phyloP scores from a whole-genome alignment of 1,140 invertebrate species.

The Anoplolepis gracilipes region DNA sequence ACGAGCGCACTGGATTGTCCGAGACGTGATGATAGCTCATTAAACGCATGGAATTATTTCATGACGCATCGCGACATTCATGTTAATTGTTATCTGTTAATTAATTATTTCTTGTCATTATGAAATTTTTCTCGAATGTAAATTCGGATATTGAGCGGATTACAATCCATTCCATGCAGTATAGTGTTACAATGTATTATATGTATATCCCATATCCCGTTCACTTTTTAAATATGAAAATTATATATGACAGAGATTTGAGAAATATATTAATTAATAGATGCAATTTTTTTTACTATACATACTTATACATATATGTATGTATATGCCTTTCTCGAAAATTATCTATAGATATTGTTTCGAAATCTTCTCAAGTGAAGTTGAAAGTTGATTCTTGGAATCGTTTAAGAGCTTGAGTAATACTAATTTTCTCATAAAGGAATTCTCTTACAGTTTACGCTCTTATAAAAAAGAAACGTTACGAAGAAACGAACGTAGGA shows the following conservation, averaged over 20 bases:
- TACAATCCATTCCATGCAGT: no score
- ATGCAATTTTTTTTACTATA: not conserved
- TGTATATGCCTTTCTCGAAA: not conserved
- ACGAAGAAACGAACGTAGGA: conserved; percentile 42
- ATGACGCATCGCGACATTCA: not conserved
- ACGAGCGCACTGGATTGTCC: not conserved
- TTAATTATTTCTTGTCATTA: conserved; percentile 10
- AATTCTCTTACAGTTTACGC: conserved; percentile 4
- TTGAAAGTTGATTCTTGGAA: not conserved
- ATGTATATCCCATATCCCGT: not conserved
- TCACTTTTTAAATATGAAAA: not conserved
- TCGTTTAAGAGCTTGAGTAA: conserved; percentile 34
- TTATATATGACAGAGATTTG: no score
- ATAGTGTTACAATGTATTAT: not conserved
- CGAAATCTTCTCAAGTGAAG: not conserved
- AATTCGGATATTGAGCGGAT: not conserved
- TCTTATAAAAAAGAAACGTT: conserved; percentile 37
- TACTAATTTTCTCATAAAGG: conserved; percentile 51
- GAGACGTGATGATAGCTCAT: conserved; percentile 12
- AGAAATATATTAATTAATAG: not conserved
- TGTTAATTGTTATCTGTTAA: conserved; percentile 38
- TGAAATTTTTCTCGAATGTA: not conserved
- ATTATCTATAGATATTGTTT: not conserved
- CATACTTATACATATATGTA: no score
- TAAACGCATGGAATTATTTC: conserved; percentile 37